These are phyloP conservation scores for Ceratosolen solmsi DNA, from an alignment of 1,140 invertebrate genomes.

Conservation along the genomic window DNA sequence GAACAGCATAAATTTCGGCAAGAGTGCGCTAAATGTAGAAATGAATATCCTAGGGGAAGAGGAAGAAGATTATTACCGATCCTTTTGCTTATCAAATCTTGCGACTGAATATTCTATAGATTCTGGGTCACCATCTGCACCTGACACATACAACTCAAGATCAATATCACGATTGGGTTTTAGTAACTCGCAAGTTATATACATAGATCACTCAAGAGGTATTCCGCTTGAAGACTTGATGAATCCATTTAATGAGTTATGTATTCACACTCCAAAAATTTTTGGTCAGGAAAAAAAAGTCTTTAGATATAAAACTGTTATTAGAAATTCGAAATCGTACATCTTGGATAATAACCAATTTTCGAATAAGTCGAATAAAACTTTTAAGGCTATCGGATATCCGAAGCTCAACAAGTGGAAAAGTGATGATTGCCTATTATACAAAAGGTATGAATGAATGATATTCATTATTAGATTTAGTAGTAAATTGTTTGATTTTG, in stretches of 20 bases:
- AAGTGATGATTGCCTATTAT: constrained; percentile 64
- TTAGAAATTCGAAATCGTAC: not conserved
- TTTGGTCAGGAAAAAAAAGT: not conserved
- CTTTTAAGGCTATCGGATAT: not conserved
- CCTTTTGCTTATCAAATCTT: constrained; percentile 66
- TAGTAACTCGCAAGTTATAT: constrained; percentile 60
- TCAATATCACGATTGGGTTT: constrained; percentile 65
- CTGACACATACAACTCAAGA: constrained; percentile 67
- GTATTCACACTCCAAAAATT: constrained; percentile 9
- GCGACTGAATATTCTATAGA: constrained; percentile 67
- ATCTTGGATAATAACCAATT: not conserved
- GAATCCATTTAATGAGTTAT: not conserved
- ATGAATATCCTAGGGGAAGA: constrained; percentile 52
- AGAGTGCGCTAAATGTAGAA: constrained; percentile 57
- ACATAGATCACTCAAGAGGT: constrained; percentile 59
- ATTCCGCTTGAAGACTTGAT: constrained; percentile 63
- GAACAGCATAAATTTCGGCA: constrained; percentile 41
- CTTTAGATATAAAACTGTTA: not conserved
- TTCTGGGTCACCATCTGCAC: constrained; percentile 69
- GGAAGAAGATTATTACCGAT: constrained; percentile 55
- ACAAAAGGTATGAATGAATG: constrained; percentile 49
- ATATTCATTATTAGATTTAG: too few species aligned
- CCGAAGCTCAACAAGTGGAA: constrained; percentile 48
- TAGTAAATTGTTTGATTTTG: too few species aligned
- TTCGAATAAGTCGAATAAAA: not conserved